A percentile compares a stretch with the other conserved stretches of the same genome.
Conservation (phyloP, 1,140 invertebrate species). For the Drosophila orosa region DNA sequence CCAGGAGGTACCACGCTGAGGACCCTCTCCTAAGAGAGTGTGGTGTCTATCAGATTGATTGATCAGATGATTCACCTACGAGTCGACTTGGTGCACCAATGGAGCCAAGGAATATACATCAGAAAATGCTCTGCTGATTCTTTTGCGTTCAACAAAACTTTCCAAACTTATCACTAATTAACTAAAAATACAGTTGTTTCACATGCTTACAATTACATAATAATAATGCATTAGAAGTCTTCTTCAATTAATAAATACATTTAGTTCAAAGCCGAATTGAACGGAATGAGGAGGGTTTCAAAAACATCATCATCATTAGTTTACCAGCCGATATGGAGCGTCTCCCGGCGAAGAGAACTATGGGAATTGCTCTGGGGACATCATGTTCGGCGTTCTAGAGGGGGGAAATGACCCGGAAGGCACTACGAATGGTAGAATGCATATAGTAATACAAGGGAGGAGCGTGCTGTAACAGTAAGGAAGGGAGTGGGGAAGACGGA, state of each 20-base stretch:
- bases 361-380: slow-evolving; percentile 26
- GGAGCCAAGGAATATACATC: too few relatives aligned
- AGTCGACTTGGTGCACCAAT: too few relatives aligned
- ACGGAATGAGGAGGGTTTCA: slow-evolving; percentile 66
- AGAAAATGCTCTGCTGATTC: too few relatives aligned
- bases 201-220: slow-evolving; percentile 72
- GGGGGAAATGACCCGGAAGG: slow-evolving; percentile 53
- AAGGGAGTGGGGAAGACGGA: not conserved
- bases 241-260: slow-evolving; percentile 64
- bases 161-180: slow-evolving; percentile 69
- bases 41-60: too few relatives aligned
- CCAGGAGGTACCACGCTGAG: too few relatives aligned
- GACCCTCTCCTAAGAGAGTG: too few relatives aligned
- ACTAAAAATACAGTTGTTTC: slow-evolving; percentile 66
- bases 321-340: slow-evolving; percentile 19
- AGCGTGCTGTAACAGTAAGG: slow-evolving; percentile 16
- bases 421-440: slow-evolving; percentile 63
- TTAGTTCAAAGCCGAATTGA: slow-evolving; percentile 60
- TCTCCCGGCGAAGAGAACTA: slow-evolving; percentile 26
- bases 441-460: slow-evolving; percentile 3
- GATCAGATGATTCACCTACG: too few relatives aligned
- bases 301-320: slow-evolving; percentile 26
- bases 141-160: slow-evolving; percentile 72
- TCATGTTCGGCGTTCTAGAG: slow-evolving; percentile 2
- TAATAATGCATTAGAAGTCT: slow-evolving; percentile 75